Percentiles rank a stretch among this genome's conserved stretches.
phyloP scores from a whole-genome alignment of 2,113 vertebrate genomes.

The Gymnogyps californianus region DNA sequence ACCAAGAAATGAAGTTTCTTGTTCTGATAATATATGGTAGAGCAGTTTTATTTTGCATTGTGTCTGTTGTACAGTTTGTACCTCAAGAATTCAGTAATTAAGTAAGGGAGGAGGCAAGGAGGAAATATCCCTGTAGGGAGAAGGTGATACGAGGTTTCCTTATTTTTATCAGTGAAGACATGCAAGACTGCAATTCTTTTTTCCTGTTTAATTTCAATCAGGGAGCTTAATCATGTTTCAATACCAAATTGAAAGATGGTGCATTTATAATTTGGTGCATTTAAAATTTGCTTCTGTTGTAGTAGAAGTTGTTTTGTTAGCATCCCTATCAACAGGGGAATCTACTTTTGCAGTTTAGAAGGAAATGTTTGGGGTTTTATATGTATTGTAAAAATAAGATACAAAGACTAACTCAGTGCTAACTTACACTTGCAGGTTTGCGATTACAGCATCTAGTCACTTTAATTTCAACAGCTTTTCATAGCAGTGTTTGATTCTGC shows the following conservation, averaged over 20 bases:
- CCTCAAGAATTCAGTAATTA: background rate
- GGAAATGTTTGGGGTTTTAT: background rate
- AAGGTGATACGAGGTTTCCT: background rate
- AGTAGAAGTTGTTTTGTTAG: background rate
- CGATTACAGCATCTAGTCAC: slow-evolving; percentile 5
- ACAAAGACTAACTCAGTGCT: background rate
- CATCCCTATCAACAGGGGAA: background rate
- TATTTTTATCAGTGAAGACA: background rate
- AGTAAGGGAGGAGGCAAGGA: background rate
- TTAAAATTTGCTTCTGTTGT: background rate
- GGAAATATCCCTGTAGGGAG: background rate
- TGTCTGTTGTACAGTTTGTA: background rate
- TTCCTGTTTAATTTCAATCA: slow-evolving; percentile 11
- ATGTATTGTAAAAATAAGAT: background rate
- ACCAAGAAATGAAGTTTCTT: background rate
- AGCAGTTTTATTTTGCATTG: background rate
- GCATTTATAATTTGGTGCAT: background rate
- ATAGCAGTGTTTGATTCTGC: slow-evolving; percentile 26
- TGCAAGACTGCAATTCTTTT: background rate
- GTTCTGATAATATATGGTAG: background rate
- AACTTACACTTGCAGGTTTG: background rate
- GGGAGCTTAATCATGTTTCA: background rate
- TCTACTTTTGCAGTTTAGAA: background rate
- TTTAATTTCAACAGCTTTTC: slow-evolving; percentile 58
- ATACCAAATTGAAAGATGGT: background rate